Base-by-base conservation (phyloP, 2,797 vertebrate genomes). In the Cuniculus paca region DNA sequence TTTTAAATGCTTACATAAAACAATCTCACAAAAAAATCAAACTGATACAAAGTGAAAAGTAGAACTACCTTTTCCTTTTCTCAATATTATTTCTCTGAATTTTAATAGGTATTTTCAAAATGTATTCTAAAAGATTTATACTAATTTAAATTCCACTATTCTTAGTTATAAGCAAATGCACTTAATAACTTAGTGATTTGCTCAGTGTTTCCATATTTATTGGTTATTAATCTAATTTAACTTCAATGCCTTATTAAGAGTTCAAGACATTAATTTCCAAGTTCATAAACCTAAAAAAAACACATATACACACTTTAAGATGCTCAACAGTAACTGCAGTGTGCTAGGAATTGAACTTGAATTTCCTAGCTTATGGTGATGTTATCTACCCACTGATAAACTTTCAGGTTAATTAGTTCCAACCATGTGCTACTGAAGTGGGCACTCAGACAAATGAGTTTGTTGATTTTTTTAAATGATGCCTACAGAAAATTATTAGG, bases 81-180 rank as follows among this genome's bases (percentile, higher is more conserved):
- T 58, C 56, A 80, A 50, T 72, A 89, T 70, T 78, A 88, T 74
- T 94, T 89, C 45, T 94, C 42, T 79, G 60, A 94, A 88, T 91
- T 93, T 86, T 72, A 96, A 56, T n/a, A 78, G 58, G 20, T 77
- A 84, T 87, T 93, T 95, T 50, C 48, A 90, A 96, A 93, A 81
- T 88, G 50, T n/a, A 48, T 90, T 92, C 54, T 92, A 56, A 91
- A 83, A 36, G 14, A 34, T 90, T 90, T 84, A 36, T 89, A 48
- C 80, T 83, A 83, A 89, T 91, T 93, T 93, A 61, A 11, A 68
- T 60, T 65, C 50, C 12, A 82, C 3, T 90, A 31, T 87, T 84
- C 75, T 79, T 81, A 48, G 10, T 72, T 92, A 89, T 63, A 94
- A 95, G 91, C 20, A 96, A 96, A 84, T 77, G 60, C 39, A 58